These are phyloP conservation scores for Acrocephalus kingi DNA, from an alignment of 2,113 vertebrate genomes.

Conservation along the genomic window DNA sequence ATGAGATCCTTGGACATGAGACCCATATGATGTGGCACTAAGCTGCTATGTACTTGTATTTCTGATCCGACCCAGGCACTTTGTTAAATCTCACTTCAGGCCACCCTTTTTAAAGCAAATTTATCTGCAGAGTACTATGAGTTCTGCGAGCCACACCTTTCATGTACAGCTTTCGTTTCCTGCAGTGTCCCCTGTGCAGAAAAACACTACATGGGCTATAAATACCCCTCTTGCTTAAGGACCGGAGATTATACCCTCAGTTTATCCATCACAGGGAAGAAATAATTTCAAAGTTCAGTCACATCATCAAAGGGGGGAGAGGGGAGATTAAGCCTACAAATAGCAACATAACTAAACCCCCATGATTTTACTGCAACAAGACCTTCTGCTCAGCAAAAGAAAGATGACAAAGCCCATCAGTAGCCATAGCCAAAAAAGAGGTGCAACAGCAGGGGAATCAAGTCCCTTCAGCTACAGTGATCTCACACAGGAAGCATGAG, in stretches of 20 bases:
- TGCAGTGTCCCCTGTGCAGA: background rate
- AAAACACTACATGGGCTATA: background rate
- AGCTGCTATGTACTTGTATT: background rate
- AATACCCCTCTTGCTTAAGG: background rate
- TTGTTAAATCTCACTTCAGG: background rate
- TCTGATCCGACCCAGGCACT: background rate
- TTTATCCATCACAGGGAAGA: background rate
- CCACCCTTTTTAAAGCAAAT: background rate
- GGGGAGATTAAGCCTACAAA: background rate
- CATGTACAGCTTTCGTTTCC: background rate
- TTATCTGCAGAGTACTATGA: background rate
- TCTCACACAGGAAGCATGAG: background rate
- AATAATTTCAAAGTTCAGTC: background rate
- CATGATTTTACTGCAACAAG: accelerated
- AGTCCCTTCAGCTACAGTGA: background rate
- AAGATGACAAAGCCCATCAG: background rate
- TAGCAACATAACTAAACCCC: background rate
- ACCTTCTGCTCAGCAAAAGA: background rate
- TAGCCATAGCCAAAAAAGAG: background rate
- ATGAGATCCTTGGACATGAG: background rate
- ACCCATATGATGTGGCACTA: accelerated
- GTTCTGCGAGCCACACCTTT: background rate
- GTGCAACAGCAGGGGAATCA: background rate
- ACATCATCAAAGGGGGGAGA: background rate
- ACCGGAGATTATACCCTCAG: background rate